These are phyloP conservation scores for Galleria mellonella DNA, from an alignment of 1,140 invertebrate species.

Conservation along the genomic window DNA sequence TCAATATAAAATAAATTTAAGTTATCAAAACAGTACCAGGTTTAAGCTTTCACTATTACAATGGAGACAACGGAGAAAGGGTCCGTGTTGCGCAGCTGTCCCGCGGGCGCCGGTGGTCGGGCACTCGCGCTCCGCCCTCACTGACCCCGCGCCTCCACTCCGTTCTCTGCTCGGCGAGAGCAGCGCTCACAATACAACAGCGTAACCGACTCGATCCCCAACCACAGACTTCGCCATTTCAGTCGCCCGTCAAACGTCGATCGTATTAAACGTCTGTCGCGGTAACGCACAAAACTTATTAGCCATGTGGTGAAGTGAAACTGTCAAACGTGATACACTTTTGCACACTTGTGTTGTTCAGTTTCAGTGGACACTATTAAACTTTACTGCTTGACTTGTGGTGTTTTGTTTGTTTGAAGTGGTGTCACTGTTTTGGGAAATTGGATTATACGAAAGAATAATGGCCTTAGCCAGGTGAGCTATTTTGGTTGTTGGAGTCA, in stretches of 20 bases:
- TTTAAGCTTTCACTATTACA: slow-evolving; percentile 54
- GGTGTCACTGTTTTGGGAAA: slow-evolving; percentile 59
- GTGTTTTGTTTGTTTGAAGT: slow-evolving; percentile 56
- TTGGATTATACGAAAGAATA: slow-evolving; percentile 71
- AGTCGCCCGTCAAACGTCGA: slow-evolving; percentile 54
- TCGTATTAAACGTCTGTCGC: slow-evolving; percentile 43
- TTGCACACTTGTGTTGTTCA: slow-evolving; percentile 41
- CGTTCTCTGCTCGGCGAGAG: slow-evolving; percentile 30
- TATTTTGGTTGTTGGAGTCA: slow-evolving; percentile 70
- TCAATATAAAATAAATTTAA: no score
- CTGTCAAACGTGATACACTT: slow-evolving; percentile 68
- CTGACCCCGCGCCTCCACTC: slow-evolving; percentile 34
- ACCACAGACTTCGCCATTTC: slow-evolving; percentile 18
- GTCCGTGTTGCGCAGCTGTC: slow-evolving; percentile 62
- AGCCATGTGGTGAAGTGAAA: slow-evolving; percentile 72
- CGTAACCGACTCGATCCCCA: slow-evolving; percentile 16
- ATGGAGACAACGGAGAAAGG: slow-evolving; percentile 52
- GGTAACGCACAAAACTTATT: slow-evolving; percentile 29
- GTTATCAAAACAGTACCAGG: slow-evolving; percentile 4
- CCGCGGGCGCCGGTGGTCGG: slow-evolving; percentile 44
- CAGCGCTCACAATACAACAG: slow-evolving; percentile 16
- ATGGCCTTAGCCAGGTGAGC: slow-evolving; percentile 74
- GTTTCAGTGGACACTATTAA: slow-evolving; percentile 34
- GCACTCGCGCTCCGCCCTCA: slow-evolving; percentile 61
- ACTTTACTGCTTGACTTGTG: slow-evolving; percentile 35